Evolutionary conservation across 2,888 invertebrate genomes (phyloP).

Genomic region (Pyrrhia umbra): DNA sequence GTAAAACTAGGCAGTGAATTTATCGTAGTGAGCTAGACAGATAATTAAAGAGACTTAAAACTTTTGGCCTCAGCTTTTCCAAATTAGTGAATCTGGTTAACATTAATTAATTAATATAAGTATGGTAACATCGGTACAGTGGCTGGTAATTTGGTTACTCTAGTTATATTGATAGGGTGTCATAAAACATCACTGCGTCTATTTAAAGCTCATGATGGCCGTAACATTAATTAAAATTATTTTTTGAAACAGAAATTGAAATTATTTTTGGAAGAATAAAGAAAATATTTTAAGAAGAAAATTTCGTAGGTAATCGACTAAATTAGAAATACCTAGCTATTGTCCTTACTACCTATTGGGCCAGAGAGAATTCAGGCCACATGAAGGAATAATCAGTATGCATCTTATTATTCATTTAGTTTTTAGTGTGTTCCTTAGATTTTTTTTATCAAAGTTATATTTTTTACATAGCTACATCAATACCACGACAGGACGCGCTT

Average conservation of each 20-base stretch:
- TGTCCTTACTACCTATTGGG: slow-evolving; percentile 18
- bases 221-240: slow-evolving; percentile 51
- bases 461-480: slow-evolving; percentile 31
- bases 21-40: slow-evolving; percentile 58
- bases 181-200: slow-evolving; percentile 41
- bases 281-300: slow-evolving; percentile 31
- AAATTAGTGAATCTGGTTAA: slow-evolving; percentile 22
- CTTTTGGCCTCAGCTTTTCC: slow-evolving; percentile 39
- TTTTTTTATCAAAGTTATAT: slow-evolving; percentile 15
- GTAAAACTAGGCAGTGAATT: slow-evolving; percentile 81
- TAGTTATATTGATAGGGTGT: slow-evolving; percentile 17
- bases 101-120: slow-evolving; percentile 31
- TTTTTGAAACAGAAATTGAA: slow-evolving; percentile 17
- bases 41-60: slow-evolving; percentile 44
- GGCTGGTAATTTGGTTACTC: slow-evolving; percentile 50
- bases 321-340: slow-evolving; percentile 30
- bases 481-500: slow-evolving; percentile 7
- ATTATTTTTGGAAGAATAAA: slow-evolving; percentile 8
- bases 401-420: slow-evolving; percentile 1
- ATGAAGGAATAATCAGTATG: slow-evolving; percentile 16
- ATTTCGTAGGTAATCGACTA: slow-evolving; percentile 12
- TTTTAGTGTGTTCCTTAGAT: slow-evolving; percentile 18
- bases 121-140: slow-evolving; percentile 54
- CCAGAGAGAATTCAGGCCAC: slow-evolving; percentile 18
- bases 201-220: slow-evolving; percentile 86